phyloP scores from a whole-genome alignment of 2,113 vertebrate genomes.

The Amblyopsis rosae region DNA sequence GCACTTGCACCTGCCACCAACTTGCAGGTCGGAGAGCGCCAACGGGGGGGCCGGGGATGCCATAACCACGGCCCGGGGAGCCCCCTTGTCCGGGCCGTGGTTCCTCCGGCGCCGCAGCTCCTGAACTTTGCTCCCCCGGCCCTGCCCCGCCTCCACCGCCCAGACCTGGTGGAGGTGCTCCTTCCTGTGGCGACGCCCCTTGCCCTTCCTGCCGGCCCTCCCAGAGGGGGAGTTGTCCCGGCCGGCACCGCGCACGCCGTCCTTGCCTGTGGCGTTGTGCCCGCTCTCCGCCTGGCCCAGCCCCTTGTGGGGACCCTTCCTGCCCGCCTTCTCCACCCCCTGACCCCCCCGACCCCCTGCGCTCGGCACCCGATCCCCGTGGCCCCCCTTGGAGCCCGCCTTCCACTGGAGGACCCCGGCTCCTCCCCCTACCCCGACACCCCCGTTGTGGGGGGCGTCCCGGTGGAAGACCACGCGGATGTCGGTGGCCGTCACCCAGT shows the following conservation, averaged over 20 bases:
- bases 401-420: conserved; percentile 58
- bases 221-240: conserved; percentile 14
- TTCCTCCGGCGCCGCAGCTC: conserved; percentile 78
- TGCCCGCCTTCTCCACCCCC: conserved; percentile 47
- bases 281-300: conserved; percentile 59
- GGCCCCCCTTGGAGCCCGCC: conserved; percentile 29
- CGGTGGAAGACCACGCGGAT: conserved; percentile 79
- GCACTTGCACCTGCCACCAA: conserved; percentile 84
- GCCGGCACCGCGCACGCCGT: conserved; percentile 39
- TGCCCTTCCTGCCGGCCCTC: conserved; percentile 57
- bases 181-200: conserved; percentile 59
- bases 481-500: conserved; percentile 86
- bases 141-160: conserved; percentile 58
- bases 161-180: conserved; percentile 59
- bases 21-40: conserved; percentile 81
- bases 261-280: conserved; percentile 76
- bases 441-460: conserved; percentile 43
- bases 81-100: conserved; percentile 54
- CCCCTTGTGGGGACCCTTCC: conserved; percentile 63
- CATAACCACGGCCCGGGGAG: conserved; percentile 12
- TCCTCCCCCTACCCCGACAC: conserved; percentile 15
- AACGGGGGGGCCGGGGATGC: conserved; percentile 48
- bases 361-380: conserved; percentile 38
- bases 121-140: conserved; percentile 48
- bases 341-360: conserved; percentile 41